These are phyloP conservation scores for Luperina testacea DNA, from an alignment of 2,888 invertebrate genomes.

Conservation along the genomic window DNA sequence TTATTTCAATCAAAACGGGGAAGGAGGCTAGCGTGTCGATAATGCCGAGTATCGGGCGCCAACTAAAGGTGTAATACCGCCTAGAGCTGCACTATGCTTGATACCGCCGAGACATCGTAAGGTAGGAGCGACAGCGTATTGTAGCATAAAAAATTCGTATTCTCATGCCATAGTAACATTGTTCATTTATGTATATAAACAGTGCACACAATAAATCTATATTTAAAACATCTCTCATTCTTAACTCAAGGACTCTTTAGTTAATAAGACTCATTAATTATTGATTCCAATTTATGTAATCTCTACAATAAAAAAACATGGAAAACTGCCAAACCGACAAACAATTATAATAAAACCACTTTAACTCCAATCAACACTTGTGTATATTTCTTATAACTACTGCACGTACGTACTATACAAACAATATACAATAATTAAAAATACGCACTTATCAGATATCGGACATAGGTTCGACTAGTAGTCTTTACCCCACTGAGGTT, in stretches of 20 bases:
- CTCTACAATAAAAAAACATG: not conserved
- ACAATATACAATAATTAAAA: too few species aligned
- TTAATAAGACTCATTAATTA: not conserved
- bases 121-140: constrained; percentile 47
- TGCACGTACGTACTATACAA: too few species aligned
- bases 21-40: constrained; percentile 65
- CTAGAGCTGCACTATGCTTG: constrained; percentile 64
- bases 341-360: too few species aligned
- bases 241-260: not conserved
- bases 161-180: not conserved
- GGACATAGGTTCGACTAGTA: too few species aligned
- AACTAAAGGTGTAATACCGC: constrained; percentile 78
- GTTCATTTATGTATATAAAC: not conserved
- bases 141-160: not conserved
- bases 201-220: not conserved
- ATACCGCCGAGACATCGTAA: constrained; percentile 9
- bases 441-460: too few species aligned
- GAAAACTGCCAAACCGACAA: not conserved
- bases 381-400: too few species aligned
- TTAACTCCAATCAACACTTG: too few species aligned
- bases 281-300: not conserved
- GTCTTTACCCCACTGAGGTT: too few species aligned
- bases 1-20: constrained; percentile 63
- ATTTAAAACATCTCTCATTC: not conserved
- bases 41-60: constrained; percentile 56